Conservation (phyloP, 1,140 invertebrate species). For the Sinella curviseta region DNA sequence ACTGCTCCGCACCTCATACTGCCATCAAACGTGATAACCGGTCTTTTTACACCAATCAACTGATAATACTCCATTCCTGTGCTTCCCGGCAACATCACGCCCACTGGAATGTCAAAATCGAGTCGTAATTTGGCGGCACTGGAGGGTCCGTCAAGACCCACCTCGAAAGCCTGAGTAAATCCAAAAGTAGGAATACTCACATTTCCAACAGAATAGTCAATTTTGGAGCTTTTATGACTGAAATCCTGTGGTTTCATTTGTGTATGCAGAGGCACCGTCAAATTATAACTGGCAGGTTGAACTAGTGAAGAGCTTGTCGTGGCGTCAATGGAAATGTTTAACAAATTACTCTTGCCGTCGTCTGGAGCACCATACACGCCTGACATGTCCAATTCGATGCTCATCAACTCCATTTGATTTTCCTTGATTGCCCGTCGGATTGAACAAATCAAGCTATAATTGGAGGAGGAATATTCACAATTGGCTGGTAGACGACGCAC, state of each 20-base stretch:
- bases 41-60: neutral
- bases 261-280: neutral
- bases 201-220: neutral
- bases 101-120: too few relatives aligned
- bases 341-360: neutral
- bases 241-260: neutral
- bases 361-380: neutral
- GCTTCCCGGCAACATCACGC: too few relatives aligned
- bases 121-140: neutral
- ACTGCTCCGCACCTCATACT: neutral
- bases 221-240: neutral
- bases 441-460: neutral
- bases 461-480: conserved; percentile 8
- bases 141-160: neutral
- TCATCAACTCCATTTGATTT: conserved; percentile 19
- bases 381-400: conserved; percentile 33
- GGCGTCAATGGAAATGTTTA: neutral
- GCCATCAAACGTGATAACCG: conserved; percentile 4
- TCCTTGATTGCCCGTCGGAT: conserved; percentile 28
- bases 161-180: conserved; percentile 1
- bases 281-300: neutral
- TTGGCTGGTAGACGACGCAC: conserved; percentile 36
- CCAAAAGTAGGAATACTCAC: neutral
- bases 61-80: too few relatives aligned
- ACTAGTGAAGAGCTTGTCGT: conserved; percentile 20